phyloP scores from a whole-genome alignment of 2,888 invertebrate genomes.

The Timandra comae region DNA sequence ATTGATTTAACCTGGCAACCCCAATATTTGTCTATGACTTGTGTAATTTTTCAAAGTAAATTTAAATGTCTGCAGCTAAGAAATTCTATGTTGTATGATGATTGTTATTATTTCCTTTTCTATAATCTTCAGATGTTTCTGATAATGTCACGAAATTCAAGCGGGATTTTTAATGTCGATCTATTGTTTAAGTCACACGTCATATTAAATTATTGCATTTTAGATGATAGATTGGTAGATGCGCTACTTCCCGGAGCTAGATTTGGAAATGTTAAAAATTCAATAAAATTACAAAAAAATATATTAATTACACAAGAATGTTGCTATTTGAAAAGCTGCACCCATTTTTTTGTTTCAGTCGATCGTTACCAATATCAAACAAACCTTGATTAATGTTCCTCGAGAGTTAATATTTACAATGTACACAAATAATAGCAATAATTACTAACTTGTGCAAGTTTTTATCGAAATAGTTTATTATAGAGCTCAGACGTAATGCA shows the following conservation, averaged over 20 bases:
- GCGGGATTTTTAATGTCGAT: constrained; percentile 37
- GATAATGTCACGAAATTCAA: constrained; percentile 34
- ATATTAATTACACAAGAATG: constrained; percentile 41
- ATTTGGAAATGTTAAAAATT: constrained; percentile 42
- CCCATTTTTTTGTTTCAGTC: constrained; percentile 63
- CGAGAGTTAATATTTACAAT: constrained; percentile 77
- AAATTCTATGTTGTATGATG: constrained; percentile 29
- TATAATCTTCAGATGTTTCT: constrained; percentile 40
- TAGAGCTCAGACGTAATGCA: constrained; percentile 69
- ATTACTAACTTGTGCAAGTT: constrained; percentile 71
- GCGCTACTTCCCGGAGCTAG: constrained; percentile 71
- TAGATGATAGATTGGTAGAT: constrained; percentile 73
- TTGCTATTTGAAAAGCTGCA: constrained; percentile 77
- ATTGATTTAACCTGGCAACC: constrained; percentile 1
- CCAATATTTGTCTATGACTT: constrained; percentile 1
- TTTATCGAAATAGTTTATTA: constrained; percentile 75
- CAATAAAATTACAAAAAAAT: constrained; percentile 39
- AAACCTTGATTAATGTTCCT: constrained; percentile 76
- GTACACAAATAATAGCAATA: constrained; percentile 74
- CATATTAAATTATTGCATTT: constrained; percentile 49
- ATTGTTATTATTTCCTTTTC: constrained; percentile 31
- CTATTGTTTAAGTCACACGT: constrained; percentile 38
- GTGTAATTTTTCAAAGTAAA: constrained; percentile 23
- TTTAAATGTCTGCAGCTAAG: constrained; percentile 32
- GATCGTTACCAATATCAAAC: constrained; percentile 73